Percentiles rank a stretch among this genome's conserved stretches.
phyloP scores from a whole-genome alignment of 1,140 invertebrate genomes.

The Zaprionus taronus region DNA sequence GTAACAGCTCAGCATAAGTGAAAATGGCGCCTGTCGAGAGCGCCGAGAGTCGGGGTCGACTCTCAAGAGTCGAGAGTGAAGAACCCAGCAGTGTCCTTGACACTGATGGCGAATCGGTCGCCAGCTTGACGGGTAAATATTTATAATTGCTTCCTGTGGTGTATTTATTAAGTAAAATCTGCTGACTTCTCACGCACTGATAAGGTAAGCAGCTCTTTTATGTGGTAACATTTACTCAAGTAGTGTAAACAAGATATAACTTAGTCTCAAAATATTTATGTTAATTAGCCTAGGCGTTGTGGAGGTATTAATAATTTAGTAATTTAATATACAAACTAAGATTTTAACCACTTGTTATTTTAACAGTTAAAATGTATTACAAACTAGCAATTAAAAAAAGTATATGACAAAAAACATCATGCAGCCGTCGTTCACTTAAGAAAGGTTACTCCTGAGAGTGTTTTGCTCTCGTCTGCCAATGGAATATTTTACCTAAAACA shows the following conservation, averaged over 20 bases:
- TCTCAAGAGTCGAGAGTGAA: not conserved
- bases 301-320: no score
- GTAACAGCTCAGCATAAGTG: slow-evolving; percentile 45
- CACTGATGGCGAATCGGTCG: slow-evolving; percentile 47
- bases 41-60: not conserved
- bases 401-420: no score
- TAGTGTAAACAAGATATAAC: no score
- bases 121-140: slow-evolving; percentile 28
- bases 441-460: not conserved
- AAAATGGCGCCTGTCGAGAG: slow-evolving; percentile 44
- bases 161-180: slow-evolving; percentile 35
- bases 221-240: not conserved
- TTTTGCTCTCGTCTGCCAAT: slow-evolving; percentile 13
- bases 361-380: no score
- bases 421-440: no score
- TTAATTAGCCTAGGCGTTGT: no score
- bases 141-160: slow-evolving; percentile 61
- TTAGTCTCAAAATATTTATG: no score
- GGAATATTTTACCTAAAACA: slow-evolving; percentile 21
- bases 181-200: not conserved
- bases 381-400: no score
- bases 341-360: no score
- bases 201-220: not conserved
- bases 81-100: slow-evolving; percentile 51
- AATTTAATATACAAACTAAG: no score